Conservation (phyloP, 2,797 vertebrate species). For the Carapus acus region DNA sequence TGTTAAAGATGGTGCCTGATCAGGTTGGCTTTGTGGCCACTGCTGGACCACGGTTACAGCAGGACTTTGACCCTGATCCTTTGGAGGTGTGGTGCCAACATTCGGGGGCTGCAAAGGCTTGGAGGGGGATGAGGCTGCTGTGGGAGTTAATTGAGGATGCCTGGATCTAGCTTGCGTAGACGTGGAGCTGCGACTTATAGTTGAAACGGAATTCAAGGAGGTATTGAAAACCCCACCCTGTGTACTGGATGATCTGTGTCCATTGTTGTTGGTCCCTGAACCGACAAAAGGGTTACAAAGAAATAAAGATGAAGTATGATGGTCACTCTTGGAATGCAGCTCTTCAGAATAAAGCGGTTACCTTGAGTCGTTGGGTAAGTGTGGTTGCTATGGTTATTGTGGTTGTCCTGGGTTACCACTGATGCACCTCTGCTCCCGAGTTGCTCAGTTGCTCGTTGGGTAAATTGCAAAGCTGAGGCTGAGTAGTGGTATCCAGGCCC, state of each 20-base stretch:
- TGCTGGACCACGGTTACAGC: conserved; percentile 8
- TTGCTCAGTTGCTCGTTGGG: conserved; percentile 51
- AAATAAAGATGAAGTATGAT: background rate
- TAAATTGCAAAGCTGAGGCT: conserved; percentile 77
- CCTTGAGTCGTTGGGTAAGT: conserved; percentile 6
- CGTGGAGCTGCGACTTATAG: conserved; percentile 1
- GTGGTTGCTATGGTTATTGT: conserved; percentile 6
- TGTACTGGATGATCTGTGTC: conserved; percentile 10
- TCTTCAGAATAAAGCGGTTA: background rate
- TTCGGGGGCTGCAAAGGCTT: conserved; percentile 25
- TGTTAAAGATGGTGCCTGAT: background rate
- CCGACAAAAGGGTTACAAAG: conserved; percentile 11
- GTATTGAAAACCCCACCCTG: background rate
- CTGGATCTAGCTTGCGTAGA: conserved; percentile 11
- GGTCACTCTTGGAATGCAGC: no score
- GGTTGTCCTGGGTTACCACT: conserved; percentile 28
- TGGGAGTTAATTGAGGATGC: conserved; percentile 6
- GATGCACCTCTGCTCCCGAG: conserved; percentile 36
- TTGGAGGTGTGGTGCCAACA: background rate
- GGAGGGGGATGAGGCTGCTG: background rate
- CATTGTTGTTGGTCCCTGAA: conserved; percentile 18
- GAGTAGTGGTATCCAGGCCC: conserved; percentile 94
- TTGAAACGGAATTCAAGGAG: conserved; percentile 7
- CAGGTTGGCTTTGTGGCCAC: conserved; percentile 7
- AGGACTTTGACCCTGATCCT: conserved; percentile 25